Evolutionary conservation across 2,113 vertebrate species (phyloP).

Genomic region (Leiothrix lutea): DNA sequence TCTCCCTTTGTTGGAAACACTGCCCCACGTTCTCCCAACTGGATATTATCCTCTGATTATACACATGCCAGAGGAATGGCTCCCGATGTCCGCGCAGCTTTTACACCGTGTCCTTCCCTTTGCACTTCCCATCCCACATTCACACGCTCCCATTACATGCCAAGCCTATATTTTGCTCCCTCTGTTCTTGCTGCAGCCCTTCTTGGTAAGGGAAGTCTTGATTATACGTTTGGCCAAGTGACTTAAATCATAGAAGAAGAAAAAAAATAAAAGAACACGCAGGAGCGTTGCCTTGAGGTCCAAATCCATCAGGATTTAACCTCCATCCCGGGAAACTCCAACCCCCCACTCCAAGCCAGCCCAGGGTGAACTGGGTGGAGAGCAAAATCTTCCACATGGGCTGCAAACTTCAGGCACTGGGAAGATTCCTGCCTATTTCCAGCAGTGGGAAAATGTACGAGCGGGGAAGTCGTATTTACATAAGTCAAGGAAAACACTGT

Average conservation of each 20-base stretch:
- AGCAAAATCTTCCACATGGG: background rate
- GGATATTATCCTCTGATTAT: slow-evolving; percentile 33
- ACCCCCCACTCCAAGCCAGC: background rate
- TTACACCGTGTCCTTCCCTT: background rate
- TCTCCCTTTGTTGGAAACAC: background rate
- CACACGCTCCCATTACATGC: slow-evolving; percentile 42
- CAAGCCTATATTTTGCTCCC: slow-evolving; percentile 54
- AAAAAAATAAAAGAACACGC: background rate
- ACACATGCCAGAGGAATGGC: slow-evolving; percentile 12
- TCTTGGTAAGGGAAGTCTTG: slow-evolving; percentile 43
- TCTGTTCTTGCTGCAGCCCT: slow-evolving; percentile 7
- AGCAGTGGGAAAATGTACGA: slow-evolving; percentile 58
- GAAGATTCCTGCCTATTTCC: slow-evolving; percentile 58
- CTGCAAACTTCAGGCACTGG: slow-evolving; percentile 3
- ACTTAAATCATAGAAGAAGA: background rate
- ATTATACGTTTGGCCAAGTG: slow-evolving; percentile 10
- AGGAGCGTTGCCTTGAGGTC: background rate
- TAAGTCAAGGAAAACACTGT: slow-evolving; percentile 72
- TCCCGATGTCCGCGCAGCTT: background rate
- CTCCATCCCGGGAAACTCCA: slow-evolving; percentile 66
- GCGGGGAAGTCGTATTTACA: slow-evolving; percentile 75
- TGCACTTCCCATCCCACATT: slow-evolving; percentile 39
- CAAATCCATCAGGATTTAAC: background rate
- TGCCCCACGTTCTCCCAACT: slow-evolving; percentile 3
- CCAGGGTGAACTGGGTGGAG: background rate